Percentiles rank a stretch among this genome's conserved stretches.
Evolutionary conservation across 2,113 vertebrate genomes (phyloP).

Genomic region (Bos taurus): DNA sequence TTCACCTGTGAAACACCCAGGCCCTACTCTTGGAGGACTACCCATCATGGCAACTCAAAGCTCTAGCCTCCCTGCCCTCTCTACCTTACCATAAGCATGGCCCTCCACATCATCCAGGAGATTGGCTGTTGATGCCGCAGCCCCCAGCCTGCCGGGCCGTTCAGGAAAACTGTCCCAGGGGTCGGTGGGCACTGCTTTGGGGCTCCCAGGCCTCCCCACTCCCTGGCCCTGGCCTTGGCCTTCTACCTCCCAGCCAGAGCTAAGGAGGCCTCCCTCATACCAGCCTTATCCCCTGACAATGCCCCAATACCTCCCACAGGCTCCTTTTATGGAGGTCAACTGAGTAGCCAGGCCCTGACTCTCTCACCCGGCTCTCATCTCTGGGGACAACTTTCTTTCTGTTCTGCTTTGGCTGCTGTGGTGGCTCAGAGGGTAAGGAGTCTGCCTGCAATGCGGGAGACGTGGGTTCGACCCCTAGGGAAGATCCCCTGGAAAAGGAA

Average conservation of each 20-base stretch:
- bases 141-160: slow-evolving; percentile 82
- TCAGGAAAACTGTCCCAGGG: slow-evolving; percentile 74
- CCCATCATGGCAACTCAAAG: background rate
- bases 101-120: slow-evolving; percentile 94
- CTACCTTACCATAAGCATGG: slow-evolving; percentile 87
- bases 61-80: background rate
- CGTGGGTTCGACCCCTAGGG: background rate
- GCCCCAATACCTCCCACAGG: background rate
- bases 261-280: background rate
- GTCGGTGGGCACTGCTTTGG: background rate
- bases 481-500: background rate
- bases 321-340: background rate
- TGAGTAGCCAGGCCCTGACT: background rate
- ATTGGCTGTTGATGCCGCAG: slow-evolving; percentile 93
- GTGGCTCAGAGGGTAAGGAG: background rate
- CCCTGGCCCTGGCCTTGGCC: background rate
- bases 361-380: background rate
- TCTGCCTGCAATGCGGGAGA: background rate
- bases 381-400: background rate
- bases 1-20: background rate
- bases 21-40: background rate
- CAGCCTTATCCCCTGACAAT: background rate
- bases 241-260: background rate
- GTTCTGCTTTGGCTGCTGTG: background rate
- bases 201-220: too few species aligned